Conservation (phyloP, 2,888 invertebrate species). For the Lasioglossum marginatum region DNA sequence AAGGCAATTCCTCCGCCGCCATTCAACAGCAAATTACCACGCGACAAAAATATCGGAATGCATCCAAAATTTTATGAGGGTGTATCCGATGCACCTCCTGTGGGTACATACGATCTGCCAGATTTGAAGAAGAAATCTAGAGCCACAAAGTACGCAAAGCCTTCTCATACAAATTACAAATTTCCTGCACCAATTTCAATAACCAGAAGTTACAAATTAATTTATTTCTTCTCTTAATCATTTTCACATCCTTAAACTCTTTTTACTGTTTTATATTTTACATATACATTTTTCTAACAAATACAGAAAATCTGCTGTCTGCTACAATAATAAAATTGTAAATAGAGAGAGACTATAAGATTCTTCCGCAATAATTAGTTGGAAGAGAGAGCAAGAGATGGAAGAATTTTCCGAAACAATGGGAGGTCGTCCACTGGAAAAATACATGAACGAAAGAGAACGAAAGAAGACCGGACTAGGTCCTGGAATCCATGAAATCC, state of each 20-base stretch:
- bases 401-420: constrained; percentile 59
- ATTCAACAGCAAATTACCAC: constrained; percentile 49
- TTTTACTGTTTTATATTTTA: neutral
- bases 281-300: too few species aligned
- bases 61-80: constrained; percentile 51
- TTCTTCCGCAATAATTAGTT: constrained; percentile 49
- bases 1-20: constrained; percentile 53
- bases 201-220: too few species aligned
- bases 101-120: constrained; percentile 60
- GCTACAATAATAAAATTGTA: neutral
- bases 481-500: constrained; percentile 66
- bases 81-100: constrained; percentile 33
- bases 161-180: neutral
- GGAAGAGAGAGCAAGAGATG: constrained; percentile 56
- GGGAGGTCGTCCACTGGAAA: constrained; percentile 27
- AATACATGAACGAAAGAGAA: constrained; percentile 7
- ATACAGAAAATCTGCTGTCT: neutral
- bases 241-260: neutral
- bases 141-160: constrained; percentile 51
- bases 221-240: neutral
- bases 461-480: constrained; percentile 52
- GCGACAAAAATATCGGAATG: constrained; percentile 47
- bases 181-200: too few species aligned
- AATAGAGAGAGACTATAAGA: neutral
- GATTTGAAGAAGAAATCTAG: constrained; percentile 7